A percentile compares a stretch with the other conserved stretches of the same genome.
These are phyloP conservation scores for Drosophila lacteicornis DNA, from an alignment of 1,140 invertebrate genomes.

Conservation along the genomic window DNA sequence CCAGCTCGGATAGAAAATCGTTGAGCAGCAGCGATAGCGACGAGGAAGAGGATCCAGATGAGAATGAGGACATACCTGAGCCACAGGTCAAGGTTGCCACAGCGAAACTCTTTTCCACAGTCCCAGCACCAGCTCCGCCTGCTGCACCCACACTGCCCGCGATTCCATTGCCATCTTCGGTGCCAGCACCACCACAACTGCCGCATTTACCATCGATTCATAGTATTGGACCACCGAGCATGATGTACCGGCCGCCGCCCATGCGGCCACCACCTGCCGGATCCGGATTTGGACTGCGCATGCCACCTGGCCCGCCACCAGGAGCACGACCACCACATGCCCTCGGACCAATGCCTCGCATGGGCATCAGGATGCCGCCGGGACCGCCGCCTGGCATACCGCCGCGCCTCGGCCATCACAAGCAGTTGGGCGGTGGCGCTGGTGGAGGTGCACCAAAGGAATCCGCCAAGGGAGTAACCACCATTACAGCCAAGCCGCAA, in stretches of 20 bases:
- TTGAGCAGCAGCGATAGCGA: slow-evolving; percentile 48
- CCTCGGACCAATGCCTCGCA: slow-evolving; percentile 86
- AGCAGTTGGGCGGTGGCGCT: slow-evolving; percentile 37
- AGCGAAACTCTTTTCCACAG: slow-evolving; percentile 13
- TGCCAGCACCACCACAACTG: slow-evolving; percentile 71
- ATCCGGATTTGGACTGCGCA: slow-evolving; percentile 72
- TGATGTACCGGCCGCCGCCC: slow-evolving; percentile 88
- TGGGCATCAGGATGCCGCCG: slow-evolving; percentile 86
- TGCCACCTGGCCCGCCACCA: slow-evolving; percentile 89
- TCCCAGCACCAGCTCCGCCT: slow-evolving; percentile 47
- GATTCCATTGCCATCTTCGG: slow-evolving; percentile 56
- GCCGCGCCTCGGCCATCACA: slow-evolving; percentile 82
- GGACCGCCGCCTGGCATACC: slow-evolving; percentile 89
- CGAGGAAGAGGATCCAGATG: slow-evolving; percentile 35
- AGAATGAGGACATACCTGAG: slow-evolving; percentile 44
- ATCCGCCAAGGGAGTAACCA: slow-evolving; percentile 86
- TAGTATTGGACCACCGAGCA: slow-evolving; percentile 73
- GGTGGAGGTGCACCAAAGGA: slow-evolving; percentile 79
- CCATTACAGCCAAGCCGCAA: slow-evolving; percentile 97
- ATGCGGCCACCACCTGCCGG: slow-evolving; percentile 84
- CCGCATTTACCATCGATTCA: slow-evolving; percentile 72
- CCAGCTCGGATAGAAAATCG: slow-evolving; percentile 55
- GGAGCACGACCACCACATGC: slow-evolving; percentile 87
- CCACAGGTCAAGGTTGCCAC: slow-evolving; percentile 15
- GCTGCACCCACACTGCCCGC: slow-evolving; percentile 52